Base-by-base conservation (phyloP, 2,797 vertebrate genomes). In the Anguilla megastoma region DNA sequence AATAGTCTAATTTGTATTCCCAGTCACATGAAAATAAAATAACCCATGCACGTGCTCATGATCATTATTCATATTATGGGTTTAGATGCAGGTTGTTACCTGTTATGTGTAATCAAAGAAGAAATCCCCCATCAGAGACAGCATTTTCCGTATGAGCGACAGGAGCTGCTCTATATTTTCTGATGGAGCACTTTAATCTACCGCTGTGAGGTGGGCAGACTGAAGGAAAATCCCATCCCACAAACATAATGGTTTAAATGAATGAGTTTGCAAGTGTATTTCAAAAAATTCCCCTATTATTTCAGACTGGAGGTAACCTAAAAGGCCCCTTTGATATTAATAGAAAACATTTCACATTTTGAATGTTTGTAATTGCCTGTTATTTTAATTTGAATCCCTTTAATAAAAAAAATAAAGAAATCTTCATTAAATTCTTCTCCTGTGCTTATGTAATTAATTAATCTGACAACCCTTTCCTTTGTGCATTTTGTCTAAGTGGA, bases 51-150 rank as follows among this genome's bases (percentile, higher is more conserved):
- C 36, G 52, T 54, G n/a, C 87, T 30, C 63, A 36, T 88, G 50
- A 88, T 88, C 27, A 71, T 88, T 88, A 84, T 84, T 84, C 82
- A 85, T 88, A 54, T 69, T 54, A 8, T 80, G 27, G 45, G 66
- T 58, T 52, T 85, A 85, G 69, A 83, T 56, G 48, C 82, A 76
- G 85, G 83, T 88, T 85, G 36, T 50, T 83, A 50, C 14, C 45
- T 83, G 66, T 88, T 85, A 85, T n/a, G 48, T 88, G 63, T 85
- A 88, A 88, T 88, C 82, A 88, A 85, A 87, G 48, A 56, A 66
- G 18, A 85, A 45, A 88, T 71, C 66, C 82, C 83, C 82, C 83
- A 71, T 54, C 82, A 88, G 86, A 85, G 85, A 88, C 85, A 56
- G 52, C 54, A 74, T 88, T 88, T 88, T 88, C 83, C 83, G 45